Percentiles rank a stretch among this genome's conserved stretches.
These are phyloP conservation scores for Lissonota sp. DNA, from an alignment of 2,888 invertebrate genomes.

Conservation along the genomic window DNA sequence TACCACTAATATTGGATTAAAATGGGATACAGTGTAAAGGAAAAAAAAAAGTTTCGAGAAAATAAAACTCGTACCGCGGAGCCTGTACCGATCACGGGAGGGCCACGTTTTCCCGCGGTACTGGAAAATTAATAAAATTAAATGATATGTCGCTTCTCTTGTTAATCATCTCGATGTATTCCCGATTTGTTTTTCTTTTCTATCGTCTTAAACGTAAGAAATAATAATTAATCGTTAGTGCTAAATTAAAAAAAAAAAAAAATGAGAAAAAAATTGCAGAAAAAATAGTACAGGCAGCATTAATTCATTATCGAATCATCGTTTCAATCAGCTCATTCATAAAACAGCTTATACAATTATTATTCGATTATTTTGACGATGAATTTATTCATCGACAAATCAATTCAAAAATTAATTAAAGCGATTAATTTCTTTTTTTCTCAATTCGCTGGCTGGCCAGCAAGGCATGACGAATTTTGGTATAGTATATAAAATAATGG, in stretches of 20 bases:
- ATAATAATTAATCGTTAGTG: constrained; percentile 48
- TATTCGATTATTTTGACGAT: constrained; percentile 22
- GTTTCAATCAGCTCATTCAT: constrained; percentile 3
- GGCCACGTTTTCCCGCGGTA: constrained; percentile 61
- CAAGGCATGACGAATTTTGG: constrained; percentile 54
- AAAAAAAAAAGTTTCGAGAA: constrained; percentile 34
- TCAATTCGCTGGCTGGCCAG: constrained; percentile 33
- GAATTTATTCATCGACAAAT: constrained; percentile 1
- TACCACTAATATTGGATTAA: constrained; percentile 25
- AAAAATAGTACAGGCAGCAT: constrained; percentile 41
- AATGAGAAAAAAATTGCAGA: constrained; percentile 22
- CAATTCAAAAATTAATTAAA: not conserved
- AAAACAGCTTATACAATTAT: not conserved
- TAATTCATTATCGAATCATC: constrained; percentile 29
- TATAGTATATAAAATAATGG: constrained; percentile 54
- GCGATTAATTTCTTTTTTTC: constrained; percentile 15
- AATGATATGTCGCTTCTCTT: constrained; percentile 83
- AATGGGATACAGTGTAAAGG: constrained; percentile 44
- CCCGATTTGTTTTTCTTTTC: constrained; percentile 29
- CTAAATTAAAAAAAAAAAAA: constrained; percentile 52
- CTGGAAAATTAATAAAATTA: constrained; percentile 80
- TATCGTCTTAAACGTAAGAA: constrained; percentile 52
- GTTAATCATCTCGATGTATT: constrained; percentile 74
- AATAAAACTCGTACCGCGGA: constrained; percentile 55
- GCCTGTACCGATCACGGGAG: constrained; percentile 21